Percentiles rank a stretch among this genome's conserved stretches.
Evolutionary conservation across 2,888 invertebrate species (phyloP).

Genomic region (Cosmia pyralina): DNA sequence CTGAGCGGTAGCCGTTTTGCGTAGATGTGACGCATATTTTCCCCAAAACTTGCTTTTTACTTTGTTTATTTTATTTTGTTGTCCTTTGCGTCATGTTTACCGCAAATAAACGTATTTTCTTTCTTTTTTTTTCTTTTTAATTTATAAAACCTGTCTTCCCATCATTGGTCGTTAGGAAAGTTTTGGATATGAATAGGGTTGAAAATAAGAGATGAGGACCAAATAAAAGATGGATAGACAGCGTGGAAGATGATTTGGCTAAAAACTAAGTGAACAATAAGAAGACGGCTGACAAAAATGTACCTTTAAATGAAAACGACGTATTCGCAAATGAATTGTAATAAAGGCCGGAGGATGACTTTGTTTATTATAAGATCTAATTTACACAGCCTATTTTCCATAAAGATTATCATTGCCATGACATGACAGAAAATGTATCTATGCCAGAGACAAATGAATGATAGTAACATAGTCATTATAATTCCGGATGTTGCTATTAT

Average conservation of each 20-base stretch:
- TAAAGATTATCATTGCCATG: constrained; percentile 15
- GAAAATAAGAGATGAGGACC: not conserved
- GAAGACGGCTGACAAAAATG: not conserved
- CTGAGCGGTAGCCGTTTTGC: no score
- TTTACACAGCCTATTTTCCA: not conserved
- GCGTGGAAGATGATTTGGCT: not conserved
- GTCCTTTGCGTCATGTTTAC: no score
- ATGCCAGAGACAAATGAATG: constrained; percentile 30
- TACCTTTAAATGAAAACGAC: not conserved
- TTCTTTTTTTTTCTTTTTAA: no score
- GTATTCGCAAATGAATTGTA: not conserved
- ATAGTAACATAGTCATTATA: constrained; percentile 50
- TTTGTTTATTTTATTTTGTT: no score
- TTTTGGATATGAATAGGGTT: not conserved
- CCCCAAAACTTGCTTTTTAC: no score
- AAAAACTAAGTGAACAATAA: not conserved
- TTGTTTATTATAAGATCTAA: not conserved
- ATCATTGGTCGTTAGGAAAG: not conserved
- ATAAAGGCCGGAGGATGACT: not conserved
- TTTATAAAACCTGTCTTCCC: not conserved
- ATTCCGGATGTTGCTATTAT: constrained; percentile 64
- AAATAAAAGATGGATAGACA: not conserved
- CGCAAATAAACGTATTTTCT: no score
- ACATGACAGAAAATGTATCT: constrained; percentile 31
- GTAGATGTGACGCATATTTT: no score